Percentiles rank a stretch among this genome's conserved stretches.
phyloP scores from a whole-genome alignment of 2,797 vertebrate species.

The Oreortyx pictus region DNA sequence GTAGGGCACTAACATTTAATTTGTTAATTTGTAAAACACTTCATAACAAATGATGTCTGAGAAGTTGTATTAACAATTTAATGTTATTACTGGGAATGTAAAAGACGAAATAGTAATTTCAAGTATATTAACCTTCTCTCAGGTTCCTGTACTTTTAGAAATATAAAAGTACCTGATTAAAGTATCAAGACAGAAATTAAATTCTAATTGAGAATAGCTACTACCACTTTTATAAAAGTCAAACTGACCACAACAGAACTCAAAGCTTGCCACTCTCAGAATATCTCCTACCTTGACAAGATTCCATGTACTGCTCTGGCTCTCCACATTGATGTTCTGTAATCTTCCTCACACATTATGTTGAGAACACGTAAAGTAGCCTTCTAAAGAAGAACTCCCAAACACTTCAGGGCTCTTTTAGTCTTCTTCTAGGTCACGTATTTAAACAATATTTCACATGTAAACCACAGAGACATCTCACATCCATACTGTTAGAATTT shows the following conservation, averaged over 20 bases:
- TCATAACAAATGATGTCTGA: background rate
- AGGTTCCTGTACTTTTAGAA: background rate
- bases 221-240: background rate
- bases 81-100: constrained; percentile 13
- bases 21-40: constrained; percentile 26
- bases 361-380: background rate
- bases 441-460: background rate
- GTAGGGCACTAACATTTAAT: constrained; percentile 4
- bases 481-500: background rate
- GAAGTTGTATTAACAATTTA: constrained; percentile 22
- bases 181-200: background rate
- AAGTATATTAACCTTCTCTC: background rate
- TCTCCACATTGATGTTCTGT: background rate
- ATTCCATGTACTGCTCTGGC: background rate
- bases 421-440: background rate
- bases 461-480: background rate
- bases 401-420: background rate
- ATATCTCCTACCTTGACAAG: background rate
- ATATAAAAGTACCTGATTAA: background rate
- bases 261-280: background rate
- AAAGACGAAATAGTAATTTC: constrained; percentile 8
- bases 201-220: background rate
- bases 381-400: background rate
- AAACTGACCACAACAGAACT: background rate
- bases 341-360: background rate